Percentiles rank a stretch among this genome's conserved stretches.
Evolutionary conservation across 2,888 invertebrate genomes (phyloP).

Genomic region (Trachelus tabidus): DNA sequence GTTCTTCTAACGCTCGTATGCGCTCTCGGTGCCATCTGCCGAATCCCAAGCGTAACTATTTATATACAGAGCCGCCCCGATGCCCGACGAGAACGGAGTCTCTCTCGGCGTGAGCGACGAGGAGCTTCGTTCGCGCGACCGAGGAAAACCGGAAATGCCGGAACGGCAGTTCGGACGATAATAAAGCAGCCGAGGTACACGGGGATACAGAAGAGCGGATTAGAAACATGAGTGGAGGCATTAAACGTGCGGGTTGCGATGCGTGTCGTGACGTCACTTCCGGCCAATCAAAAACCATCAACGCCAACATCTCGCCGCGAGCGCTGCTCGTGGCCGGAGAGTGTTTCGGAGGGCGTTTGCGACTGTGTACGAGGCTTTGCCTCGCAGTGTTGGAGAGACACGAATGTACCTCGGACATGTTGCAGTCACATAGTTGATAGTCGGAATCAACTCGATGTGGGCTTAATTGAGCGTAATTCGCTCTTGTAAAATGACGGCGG

Average conservation of each 20-base stretch:
- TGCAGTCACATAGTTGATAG: constrained; percentile 9
- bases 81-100: neutral
- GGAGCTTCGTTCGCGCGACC: neutral
- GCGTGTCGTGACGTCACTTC: constrained; percentile 62
- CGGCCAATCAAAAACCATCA: constrained; percentile 65
- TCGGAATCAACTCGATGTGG: constrained; percentile 36
- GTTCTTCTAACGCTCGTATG: neutral
- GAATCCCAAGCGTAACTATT: neutral
- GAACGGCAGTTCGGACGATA: neutral
- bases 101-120: neutral
- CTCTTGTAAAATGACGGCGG: constrained; percentile 22
- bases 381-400: neutral
- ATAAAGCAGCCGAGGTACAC: neutral
- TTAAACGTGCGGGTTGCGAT: constrained; percentile 43
- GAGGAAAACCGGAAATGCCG: neutral
- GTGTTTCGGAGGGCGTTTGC: neutral
- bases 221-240: neutral
- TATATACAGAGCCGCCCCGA: neutral
- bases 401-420: neutral
- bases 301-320: constrained; percentile 36
- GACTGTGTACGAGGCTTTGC: neutral
- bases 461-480: constrained; percentile 51
- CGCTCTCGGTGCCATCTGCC: neutral
- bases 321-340: neutral
- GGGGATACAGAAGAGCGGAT: neutral